Percentiles rank a stretch among this genome's conserved stretches.
phyloP scores from a whole-genome alignment of 1,140 invertebrate species.

The Spodoptera litura region DNA sequence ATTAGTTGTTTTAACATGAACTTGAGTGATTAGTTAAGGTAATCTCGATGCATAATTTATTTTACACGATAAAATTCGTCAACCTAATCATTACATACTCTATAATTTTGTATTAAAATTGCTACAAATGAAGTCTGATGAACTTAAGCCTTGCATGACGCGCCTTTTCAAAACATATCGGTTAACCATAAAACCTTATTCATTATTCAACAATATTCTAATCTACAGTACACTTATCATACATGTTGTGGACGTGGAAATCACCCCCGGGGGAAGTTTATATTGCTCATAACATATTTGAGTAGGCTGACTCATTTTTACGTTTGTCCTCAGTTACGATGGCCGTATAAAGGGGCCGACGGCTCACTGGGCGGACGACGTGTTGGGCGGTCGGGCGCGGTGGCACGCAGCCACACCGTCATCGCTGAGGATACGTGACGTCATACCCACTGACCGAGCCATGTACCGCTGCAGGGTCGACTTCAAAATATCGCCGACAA shows the following conservation, averaged over 20 bases:
- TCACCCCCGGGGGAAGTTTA: too few species aligned
- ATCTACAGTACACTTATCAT: too few species aligned
- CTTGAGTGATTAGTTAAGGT: background rate
- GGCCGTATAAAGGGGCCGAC: constrained; percentile 90
- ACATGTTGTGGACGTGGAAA: too few species aligned
- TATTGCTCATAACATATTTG: background rate
- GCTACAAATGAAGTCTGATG: too few species aligned
- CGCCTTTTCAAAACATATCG: too few species aligned
- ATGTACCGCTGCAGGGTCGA: constrained; percentile 93
- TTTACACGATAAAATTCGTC: too few species aligned
- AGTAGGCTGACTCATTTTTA: background rate
- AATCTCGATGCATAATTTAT: too few species aligned
- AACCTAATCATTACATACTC: too few species aligned
- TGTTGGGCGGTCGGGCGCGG: constrained; percentile 91
- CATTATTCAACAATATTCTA: too few species aligned
- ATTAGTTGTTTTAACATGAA: background rate
- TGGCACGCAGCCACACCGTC: constrained; percentile 90
- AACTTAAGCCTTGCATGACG: too few species aligned
- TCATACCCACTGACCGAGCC: constrained; percentile 90
- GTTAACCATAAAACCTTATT: too few species aligned
- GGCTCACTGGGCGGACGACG: constrained; percentile 93
- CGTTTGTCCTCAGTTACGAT: constrained; percentile 89
- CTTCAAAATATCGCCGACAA: constrained; percentile 93
- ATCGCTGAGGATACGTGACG: constrained; percentile 91
- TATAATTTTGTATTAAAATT: too few species aligned